Conservation (phyloP, 2,888 invertebrate species). For the Drosophila melanosoma region DNA sequence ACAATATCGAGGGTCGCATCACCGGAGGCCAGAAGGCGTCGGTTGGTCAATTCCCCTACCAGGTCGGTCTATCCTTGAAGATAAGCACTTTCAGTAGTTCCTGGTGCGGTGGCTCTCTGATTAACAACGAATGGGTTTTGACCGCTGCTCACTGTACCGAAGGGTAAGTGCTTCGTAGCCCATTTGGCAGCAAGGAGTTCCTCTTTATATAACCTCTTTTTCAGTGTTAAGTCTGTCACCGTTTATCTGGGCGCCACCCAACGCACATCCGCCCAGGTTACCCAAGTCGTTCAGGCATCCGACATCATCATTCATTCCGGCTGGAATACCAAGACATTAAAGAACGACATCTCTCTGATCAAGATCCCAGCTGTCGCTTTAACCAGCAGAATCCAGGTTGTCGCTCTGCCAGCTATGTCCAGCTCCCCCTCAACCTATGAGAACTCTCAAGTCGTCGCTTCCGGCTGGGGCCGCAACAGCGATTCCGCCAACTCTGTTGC, state of each 20-base stretch:
- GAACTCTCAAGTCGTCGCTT: conserved; percentile 34
- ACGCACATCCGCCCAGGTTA: conserved; percentile 66
- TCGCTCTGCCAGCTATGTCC: conserved; percentile 42
- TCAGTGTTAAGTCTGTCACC: conserved; percentile 61
- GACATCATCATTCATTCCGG: conserved; percentile 82
- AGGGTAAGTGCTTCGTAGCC: conserved; percentile 43
- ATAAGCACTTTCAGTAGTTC: conserved; percentile 36
- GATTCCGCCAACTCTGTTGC: conserved; percentile 71
- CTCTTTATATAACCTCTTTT: background rate
- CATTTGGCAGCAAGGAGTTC: background rate
- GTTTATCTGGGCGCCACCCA: conserved; percentile 73
- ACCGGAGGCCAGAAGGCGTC: conserved; percentile 53
- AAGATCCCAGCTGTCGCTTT: conserved; percentile 46
- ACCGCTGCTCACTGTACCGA: conserved; percentile 79
- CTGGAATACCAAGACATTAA: conserved; percentile 56
- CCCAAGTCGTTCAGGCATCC: conserved; percentile 29
- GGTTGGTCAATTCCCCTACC: conserved; percentile 71
- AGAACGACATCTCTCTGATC: conserved; percentile 75
- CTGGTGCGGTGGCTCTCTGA: conserved; percentile 75
- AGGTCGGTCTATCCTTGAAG: conserved; percentile 65
- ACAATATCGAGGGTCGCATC: conserved; percentile 64
- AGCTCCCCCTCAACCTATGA: conserved; percentile 52
- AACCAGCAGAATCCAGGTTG: conserved; percentile 18
- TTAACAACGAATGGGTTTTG: conserved; percentile 53
- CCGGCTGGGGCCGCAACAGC: conserved; percentile 72